Percentiles rank a stretch among this genome's conserved stretches.
Conservation (phyloP, 2,113 vertebrate genomes). For the Alosa alosa region DNA sequence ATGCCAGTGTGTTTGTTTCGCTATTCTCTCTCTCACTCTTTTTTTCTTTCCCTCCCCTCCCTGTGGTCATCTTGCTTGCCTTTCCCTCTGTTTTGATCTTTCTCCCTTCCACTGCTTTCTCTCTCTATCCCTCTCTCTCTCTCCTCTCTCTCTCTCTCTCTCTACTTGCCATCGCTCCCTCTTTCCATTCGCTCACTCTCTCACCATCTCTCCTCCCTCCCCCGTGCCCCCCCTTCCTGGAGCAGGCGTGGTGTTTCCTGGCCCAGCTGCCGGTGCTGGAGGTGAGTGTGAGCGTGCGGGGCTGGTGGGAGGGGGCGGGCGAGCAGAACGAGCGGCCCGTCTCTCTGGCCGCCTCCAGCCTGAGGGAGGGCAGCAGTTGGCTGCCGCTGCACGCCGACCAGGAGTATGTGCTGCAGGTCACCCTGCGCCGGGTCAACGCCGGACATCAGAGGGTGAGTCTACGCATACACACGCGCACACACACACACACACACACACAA, state of each 20-base stretch:
- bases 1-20: neutral
- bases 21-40: neutral
- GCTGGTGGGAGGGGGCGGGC: conserved; percentile 79
- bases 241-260: conserved; percentile 87
- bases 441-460: conserved; percentile 82
- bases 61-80: neutral
- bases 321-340: conserved; percentile 74
- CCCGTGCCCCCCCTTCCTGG: neutral
- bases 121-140: neutral
- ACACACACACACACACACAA: conserved; percentile 11
- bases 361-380: conserved; percentile 81
- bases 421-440: conserved; percentile 76
- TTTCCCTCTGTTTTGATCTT: neutral
- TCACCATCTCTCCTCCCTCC: neutral
- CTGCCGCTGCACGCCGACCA: conserved; percentile 89
- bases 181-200: neutral
- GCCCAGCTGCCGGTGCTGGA: conserved; percentile 86
- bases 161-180: neutral
- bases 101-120: neutral
- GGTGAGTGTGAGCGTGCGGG: conserved; percentile 82
- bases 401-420: conserved; percentile 93
- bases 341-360: conserved; percentile 60
- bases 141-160: neutral
- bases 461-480: neutral
- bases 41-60: neutral